Evolutionary conservation across 2,888 invertebrate genomes (phyloP).

Genomic region (Dynastes maya): DNA sequence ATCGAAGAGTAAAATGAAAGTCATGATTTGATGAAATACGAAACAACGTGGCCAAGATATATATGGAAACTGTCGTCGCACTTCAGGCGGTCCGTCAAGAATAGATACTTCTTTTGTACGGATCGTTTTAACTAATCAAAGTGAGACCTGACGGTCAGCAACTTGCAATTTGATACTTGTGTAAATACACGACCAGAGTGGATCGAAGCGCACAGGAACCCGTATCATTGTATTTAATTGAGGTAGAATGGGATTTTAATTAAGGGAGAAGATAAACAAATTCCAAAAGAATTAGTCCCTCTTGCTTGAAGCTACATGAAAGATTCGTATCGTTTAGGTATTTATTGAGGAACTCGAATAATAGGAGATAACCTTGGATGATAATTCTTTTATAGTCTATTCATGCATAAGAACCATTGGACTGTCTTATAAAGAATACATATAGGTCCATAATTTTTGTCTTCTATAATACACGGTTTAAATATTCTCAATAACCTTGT

Average conservation of each 20-base stretch:
- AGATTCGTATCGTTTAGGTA: slow-evolving; percentile 9
- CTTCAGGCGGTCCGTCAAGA: slow-evolving; percentile 12
- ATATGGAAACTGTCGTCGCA: not conserved
- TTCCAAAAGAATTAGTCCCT: slow-evolving; percentile 1
- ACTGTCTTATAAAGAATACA: no score
- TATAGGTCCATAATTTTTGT: no score
- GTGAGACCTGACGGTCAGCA: slow-evolving; percentile 17
- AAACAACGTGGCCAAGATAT: not conserved
- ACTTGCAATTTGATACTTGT: slow-evolving; percentile 34
- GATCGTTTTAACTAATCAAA: slow-evolving; percentile 13
- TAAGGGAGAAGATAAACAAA: slow-evolving; percentile 29
- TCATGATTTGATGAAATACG: slow-evolving; percentile 29
- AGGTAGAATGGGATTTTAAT: slow-evolving; percentile 27
- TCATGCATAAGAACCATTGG: not conserved
- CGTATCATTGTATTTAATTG: slow-evolving; percentile 32
- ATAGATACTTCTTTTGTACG: not conserved
- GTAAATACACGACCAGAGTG: not conserved
- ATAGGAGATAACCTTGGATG: slow-evolving; percentile 1
- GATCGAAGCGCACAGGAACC: not conserved
- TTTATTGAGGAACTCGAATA: slow-evolving; percentile 18
- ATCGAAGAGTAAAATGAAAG: slow-evolving; percentile 22
- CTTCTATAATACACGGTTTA: no score
- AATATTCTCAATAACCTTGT: no score
- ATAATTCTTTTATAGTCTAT: not conserved
- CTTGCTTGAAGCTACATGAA: not conserved